Base-by-base conservation (phyloP, 2,888 invertebrate genomes). In the Xiphydria camelus region DNA sequence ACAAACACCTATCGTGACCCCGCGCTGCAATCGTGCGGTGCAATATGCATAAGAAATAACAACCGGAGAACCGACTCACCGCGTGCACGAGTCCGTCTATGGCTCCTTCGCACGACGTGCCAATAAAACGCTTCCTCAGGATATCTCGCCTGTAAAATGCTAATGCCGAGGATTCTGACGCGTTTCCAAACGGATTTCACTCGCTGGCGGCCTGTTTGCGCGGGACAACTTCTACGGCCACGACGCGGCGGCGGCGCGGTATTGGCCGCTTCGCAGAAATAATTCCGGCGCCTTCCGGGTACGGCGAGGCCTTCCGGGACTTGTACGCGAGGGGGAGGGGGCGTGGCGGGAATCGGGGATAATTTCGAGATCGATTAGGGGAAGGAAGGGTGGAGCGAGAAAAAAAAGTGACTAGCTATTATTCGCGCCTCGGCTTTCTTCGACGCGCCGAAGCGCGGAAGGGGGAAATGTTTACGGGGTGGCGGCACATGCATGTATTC, bases 21-120 rank as follows among this genome's bases (percentile, higher is more conserved):
- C n/a, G n/a, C n/a, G n/a, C n/a, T n/a, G n/a, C n/a, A n/a, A n/a
- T 44, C 47, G 22, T 23, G 6, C 34, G 42, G 41, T 34, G 55
- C 54, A 43, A 54, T 59, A 58, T 57, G 49, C 49, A 54, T 56
- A 55, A 52, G 64, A 56, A 59, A 61, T 59, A 63, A 65, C 51
- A 55, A 62, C 55, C 53, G 60, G 54, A 57, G 55, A 48, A 34
- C 51, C 45, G 47, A 41, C 40, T 34, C 34, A 32, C 34, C 20
- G 40, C 31, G 41, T 42, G 36, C 43, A 47, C 49, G 47, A 44
- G 45, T 42, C 35, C 26, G 14, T 45, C 62, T 66, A 73, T 70
- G 68, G 68, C 69, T 66, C 61, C 68, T 70, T 69, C 62, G 58
- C 74, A 71, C 73, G 73, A 66, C 61, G 69, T 53, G 58, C 67